Base-by-base conservation (phyloP, 2,888 invertebrate genomes). In the Aspidapion aeneum region DNA sequence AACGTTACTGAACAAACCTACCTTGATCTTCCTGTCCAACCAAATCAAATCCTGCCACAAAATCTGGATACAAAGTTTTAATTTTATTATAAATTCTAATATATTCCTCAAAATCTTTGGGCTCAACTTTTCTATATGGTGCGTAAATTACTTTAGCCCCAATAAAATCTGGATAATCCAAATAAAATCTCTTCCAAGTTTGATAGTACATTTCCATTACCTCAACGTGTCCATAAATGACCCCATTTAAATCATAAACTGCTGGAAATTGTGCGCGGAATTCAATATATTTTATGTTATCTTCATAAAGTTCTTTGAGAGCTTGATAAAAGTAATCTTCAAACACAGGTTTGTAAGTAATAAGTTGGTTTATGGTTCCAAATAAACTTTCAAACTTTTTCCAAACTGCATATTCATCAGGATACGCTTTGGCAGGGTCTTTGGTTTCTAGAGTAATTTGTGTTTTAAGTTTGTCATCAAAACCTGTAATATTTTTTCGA, bases 11-110 rank as follows among this genome's bases (percentile, higher is more conserved):
- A n/a, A n/a, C n/a, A n/a, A n/a, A n/a, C n/a, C n/a, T n/a, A 71
- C 91, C 91, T 52, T 78, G 70, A 73, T 93, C 93, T 74, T 93
- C 93, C 74, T 91, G 90, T 0, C 91, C 92, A 0, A 93, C 91
- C 66, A 93, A 80, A 80, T 93, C 93, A 70, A 93, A 93, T 1
- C 93, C 93, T 22, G 87, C 89, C 20, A 93, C 80, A 63, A 88
- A 85, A 12, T 87, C 82, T 0, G 90, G 88, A 63, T 66, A 72
- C 9, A 21, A 18, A 18, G 20, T 20, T 50, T 60, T 65, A 21
- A 72, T 48, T 54, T 65, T 62, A 12, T 61, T 52, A 16, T 65
- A 63, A 48, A 66, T 61, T 1, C 69, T 52, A 0, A 69, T 55
- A 21, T 72, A 70, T 16, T 66, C 20, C 5, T 77, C 74, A 1